These are phyloP conservation scores for Manis javanica DNA, from an alignment of 2,797 vertebrate genomes.

Conservation along the genomic window DNA sequence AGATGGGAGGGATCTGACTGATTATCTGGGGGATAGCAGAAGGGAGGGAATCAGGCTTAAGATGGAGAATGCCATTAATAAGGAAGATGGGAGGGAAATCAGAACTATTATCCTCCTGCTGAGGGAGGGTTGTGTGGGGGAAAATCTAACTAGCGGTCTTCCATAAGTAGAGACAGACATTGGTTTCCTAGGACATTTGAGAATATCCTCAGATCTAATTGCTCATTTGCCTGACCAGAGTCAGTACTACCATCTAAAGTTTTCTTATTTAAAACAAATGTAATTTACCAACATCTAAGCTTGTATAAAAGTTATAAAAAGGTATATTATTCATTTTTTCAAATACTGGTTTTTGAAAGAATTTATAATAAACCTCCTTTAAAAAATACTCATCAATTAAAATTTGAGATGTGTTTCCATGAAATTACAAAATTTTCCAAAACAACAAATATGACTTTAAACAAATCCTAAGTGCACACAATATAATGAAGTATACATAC, in stretches of 20 bases:
- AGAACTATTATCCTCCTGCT: background rate
- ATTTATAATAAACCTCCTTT: background rate
- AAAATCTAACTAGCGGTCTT: background rate
- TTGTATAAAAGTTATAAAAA: background rate
- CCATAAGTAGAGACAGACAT: background rate
- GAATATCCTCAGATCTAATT: background rate
- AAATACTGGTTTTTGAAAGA: conserved; percentile 15
- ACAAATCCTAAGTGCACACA: background rate
- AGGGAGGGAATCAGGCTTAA: background rate
- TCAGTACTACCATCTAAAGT: background rate
- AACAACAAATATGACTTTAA: background rate
- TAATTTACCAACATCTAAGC: background rate
- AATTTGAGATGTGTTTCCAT: conserved; percentile 8
- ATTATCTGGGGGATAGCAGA: background rate
- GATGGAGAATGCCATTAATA: background rate
- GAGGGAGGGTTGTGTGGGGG: background rate
- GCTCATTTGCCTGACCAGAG: background rate
- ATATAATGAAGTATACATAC: background rate
- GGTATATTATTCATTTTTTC: background rate
- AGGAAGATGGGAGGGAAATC: background rate
- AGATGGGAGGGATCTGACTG: background rate
- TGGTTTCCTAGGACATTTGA: background rate
- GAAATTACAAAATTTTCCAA: background rate
- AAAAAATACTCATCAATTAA: background rate
- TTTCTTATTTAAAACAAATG: conserved; percentile 40